Evolutionary conservation across 2,113 vertebrate species (phyloP).

Genomic region (Passer domesticus): DNA sequence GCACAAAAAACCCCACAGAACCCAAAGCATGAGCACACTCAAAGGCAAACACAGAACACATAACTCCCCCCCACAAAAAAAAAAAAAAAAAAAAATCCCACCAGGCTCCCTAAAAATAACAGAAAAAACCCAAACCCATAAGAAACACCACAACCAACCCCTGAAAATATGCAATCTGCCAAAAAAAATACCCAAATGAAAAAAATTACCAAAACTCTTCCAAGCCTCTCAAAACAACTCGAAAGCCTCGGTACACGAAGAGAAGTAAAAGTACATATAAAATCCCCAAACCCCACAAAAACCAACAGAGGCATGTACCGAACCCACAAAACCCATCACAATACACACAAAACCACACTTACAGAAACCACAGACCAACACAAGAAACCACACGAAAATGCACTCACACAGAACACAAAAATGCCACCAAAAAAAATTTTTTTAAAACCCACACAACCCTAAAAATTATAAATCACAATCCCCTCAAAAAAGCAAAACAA

Average conservation of each 20-base stretch:
- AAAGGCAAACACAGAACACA: neutral
- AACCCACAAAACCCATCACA: neutral
- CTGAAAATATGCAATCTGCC: accelerated
- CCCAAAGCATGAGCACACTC: neutral
- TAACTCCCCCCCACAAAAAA: accelerated
- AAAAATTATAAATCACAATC: too few species aligned
- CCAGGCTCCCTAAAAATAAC: neutral
- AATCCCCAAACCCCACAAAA: neutral
- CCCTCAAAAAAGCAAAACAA: neutral
- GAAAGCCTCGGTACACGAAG: neutral
- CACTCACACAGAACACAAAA: neutral
- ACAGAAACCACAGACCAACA: neutral
- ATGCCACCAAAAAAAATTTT: too few species aligned
- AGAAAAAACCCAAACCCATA: neutral
- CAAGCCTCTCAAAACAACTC: neutral
- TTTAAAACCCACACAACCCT: too few species aligned
- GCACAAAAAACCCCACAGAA: neutral
- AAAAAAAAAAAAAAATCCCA: neutral
- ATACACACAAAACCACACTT: neutral
- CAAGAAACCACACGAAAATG: neutral
- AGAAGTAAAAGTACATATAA: neutral
- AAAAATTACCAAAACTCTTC: neutral
- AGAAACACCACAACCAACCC: neutral
- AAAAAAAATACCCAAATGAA: neutral
- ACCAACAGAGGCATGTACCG: neutral